These are phyloP conservation scores for Palaemon carinicauda DNA, from an alignment of 1,140 invertebrate species.

Conservation along the genomic window DNA sequence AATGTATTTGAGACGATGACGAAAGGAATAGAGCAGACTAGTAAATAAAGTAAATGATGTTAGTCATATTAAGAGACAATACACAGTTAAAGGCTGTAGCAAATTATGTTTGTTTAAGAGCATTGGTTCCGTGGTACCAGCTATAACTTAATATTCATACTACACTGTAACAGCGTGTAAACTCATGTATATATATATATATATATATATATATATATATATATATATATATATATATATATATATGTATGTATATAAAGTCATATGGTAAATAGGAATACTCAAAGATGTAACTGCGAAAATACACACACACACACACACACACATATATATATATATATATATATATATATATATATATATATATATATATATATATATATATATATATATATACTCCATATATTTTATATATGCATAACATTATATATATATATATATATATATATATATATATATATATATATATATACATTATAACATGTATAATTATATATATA, in stretches of 20 bases:
- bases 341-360: neutral
- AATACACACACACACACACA: slow-evolving; percentile 6
- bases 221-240: slow-evolving; percentile 10
- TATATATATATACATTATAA: too few species aligned
- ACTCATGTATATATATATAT: neutral
- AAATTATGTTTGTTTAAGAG: too few species aligned
- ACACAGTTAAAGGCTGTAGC: too few species aligned
- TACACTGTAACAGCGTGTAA: neutral
- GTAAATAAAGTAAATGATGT: too few species aligned
- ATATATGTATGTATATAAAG: neutral
- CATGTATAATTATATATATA: too few species aligned
- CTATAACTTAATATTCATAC: too few species aligned
- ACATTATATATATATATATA: neutral
- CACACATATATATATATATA: neutral
- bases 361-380: neutral
- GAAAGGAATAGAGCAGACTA: too few species aligned
- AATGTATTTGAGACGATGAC: too few species aligned
- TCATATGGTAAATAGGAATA: neutral
- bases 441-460: slow-evolving; percentile 9
- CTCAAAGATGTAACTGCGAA: neutral
- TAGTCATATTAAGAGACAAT: too few species aligned
- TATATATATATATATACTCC: neutral
- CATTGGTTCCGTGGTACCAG: too few species aligned
- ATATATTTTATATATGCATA: neutral
- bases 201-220: slow-evolving; percentile 8